A percentile compares a stretch with the other conserved stretches of the same genome.
phyloP scores from a whole-genome alignment of 2,888 invertebrate genomes.

The Sinotaia quadrata region DNA sequence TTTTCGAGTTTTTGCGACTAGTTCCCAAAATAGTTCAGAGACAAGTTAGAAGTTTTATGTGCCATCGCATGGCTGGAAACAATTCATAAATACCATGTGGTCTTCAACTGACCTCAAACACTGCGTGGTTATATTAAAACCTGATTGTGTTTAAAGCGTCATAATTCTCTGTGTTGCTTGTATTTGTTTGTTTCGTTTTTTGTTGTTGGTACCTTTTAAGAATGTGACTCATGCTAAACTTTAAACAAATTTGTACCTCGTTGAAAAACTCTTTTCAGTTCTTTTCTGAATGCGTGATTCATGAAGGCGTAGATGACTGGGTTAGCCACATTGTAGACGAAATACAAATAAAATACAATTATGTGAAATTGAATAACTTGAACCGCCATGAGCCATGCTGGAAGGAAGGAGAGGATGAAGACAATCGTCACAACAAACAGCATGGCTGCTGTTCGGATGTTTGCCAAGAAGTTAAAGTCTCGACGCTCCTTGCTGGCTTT shows the following conservation, averaged over 20 bases:
- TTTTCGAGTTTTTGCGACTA: too few species aligned
- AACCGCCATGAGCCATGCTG: constrained; percentile 69
- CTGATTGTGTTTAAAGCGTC: too few species aligned
- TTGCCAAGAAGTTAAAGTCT: constrained; percentile 66
- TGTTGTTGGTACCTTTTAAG: too few species aligned
- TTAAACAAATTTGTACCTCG: constrained; percentile 31
- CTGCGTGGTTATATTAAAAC: too few species aligned
- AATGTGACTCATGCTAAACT: too few species aligned
- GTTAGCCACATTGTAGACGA: constrained; percentile 71
- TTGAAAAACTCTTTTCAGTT: constrained; percentile 59
- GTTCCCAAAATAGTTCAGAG: too few species aligned
- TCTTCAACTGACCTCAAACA: too few species aligned
- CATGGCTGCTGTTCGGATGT: constrained; percentile 72
- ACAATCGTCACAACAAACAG: constrained; percentile 71
- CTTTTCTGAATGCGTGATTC: constrained; percentile 70
- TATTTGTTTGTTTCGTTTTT: too few species aligned
- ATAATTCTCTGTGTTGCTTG: too few species aligned
- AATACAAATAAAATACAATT: constrained; percentile 70
- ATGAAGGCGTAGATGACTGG: constrained; percentile 72
- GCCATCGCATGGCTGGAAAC: too few species aligned
- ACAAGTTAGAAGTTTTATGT: too few species aligned
- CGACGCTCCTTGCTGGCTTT: constrained; percentile 47
- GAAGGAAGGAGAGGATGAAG: constrained; percentile 70
- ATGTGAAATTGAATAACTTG: constrained; percentile 55
- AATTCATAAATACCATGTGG: too few species aligned